Percentiles rank a stretch among this genome's conserved stretches.
phyloP scores from a whole-genome alignment of 2,113 vertebrate genomes.

The Coptodon rendalli region DNA sequence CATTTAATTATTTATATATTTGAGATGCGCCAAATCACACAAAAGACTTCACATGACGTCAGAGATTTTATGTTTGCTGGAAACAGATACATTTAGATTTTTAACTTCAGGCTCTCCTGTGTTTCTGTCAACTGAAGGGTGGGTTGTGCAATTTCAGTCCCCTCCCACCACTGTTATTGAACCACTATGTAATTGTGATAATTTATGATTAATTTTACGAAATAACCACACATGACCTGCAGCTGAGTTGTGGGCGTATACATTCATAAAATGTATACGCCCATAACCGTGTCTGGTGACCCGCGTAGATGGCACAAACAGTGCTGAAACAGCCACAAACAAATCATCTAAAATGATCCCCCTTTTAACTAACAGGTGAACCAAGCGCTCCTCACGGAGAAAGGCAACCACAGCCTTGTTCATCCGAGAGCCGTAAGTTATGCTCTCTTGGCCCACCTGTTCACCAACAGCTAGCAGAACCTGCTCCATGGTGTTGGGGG shows the following conservation, averaged over 20 bases:
- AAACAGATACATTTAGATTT: no score
- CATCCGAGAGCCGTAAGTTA: not conserved
- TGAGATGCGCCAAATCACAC: no score
- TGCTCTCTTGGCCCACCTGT: not conserved
- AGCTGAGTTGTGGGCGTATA: not conserved
- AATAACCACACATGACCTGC: not conserved
- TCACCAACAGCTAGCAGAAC: not conserved
- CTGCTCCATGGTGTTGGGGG: not conserved
- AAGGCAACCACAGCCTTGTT: not conserved
- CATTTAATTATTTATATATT: no score
- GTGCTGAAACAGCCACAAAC: not conserved
- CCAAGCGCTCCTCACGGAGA: not conserved
- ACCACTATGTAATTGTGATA: not conserved
- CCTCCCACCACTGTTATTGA: not conserved
- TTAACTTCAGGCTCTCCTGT: not conserved
- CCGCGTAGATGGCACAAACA: not conserved
- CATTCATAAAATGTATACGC: not conserved
- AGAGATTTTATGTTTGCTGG: no score
- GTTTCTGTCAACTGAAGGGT: not conserved
- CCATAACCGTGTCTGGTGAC: no score
- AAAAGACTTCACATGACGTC: no score
- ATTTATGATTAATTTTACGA: not conserved
- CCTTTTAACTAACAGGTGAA: not conserved
- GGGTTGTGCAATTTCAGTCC: not conserved
- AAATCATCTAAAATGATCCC: not conserved